Conservation (phyloP, 2,888 invertebrate species). For the Epirrita christyi region DNA sequence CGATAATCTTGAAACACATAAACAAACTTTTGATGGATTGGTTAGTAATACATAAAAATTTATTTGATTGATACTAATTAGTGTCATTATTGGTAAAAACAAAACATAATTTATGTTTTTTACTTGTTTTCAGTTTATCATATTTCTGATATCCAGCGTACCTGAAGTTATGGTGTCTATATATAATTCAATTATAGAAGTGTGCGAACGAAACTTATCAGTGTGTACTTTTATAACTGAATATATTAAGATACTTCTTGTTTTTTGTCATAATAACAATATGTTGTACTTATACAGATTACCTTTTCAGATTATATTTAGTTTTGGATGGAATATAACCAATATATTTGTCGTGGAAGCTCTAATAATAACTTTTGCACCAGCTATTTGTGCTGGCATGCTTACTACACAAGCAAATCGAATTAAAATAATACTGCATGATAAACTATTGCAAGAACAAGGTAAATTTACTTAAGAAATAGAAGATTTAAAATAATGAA, state of each 20-base stretch:
- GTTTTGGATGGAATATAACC: not conserved
- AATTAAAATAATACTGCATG: slow-evolving; percentile 14
- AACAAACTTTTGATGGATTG: not conserved
- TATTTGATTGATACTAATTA: not conserved
- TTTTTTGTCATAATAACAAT: too few relatives aligned
- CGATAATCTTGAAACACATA: not conserved
- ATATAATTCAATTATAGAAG: not conserved
- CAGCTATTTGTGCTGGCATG: slow-evolving; percentile 16
- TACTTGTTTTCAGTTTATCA: slow-evolving; percentile 1
- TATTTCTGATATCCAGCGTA: not conserved
- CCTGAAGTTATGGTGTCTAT: slow-evolving; percentile 10
- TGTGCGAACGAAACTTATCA: not conserved
- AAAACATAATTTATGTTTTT: not conserved
- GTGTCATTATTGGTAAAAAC: too few relatives aligned
- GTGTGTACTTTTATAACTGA: not conserved
- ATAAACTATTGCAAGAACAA: slow-evolving; percentile 16
- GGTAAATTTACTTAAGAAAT: not conserved
- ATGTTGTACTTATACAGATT: too few relatives aligned
- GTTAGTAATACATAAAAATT: not conserved
- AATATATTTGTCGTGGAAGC: not conserved
- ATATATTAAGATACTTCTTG: too few relatives aligned
- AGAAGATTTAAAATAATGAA: too few relatives aligned
- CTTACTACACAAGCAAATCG: slow-evolving; percentile 1
- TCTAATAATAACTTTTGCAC: not conserved
- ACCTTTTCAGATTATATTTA: not conserved